phyloP scores from a whole-genome alignment of 2,797 vertebrate genomes.

The Sebastiscus albofasciatus region DNA sequence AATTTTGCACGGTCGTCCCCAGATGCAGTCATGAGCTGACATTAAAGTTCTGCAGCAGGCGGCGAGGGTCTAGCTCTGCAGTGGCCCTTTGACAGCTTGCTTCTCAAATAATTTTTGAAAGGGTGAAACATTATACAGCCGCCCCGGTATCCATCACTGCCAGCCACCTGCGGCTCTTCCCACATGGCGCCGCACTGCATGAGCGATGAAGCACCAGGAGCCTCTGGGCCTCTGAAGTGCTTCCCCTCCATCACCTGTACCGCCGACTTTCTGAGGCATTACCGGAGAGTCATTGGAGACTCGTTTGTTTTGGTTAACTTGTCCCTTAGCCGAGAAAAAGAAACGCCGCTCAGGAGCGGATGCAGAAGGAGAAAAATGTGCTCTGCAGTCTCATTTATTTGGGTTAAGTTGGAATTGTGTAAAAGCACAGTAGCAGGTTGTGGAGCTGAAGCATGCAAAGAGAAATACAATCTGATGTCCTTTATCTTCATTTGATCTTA shows the following conservation, averaged over 20 bases:
- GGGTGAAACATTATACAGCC: constrained; percentile 59
- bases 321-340: background rate
- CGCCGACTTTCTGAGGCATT: constrained; percentile 24
- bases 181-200: constrained; percentile 29
- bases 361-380: constrained; percentile 33
- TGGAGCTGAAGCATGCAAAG: constrained; percentile 27
- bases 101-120: constrained; percentile 74
- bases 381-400: constrained; percentile 55
- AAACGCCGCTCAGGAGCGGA: constrained; percentile 25
- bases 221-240: constrained; percentile 11
- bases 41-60: constrained; percentile 50
- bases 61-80: constrained; percentile 18
- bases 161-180: constrained; percentile 63
- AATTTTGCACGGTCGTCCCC: constrained; percentile 45
- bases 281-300: constrained; percentile 21
- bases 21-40: constrained; percentile 52
- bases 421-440: constrained; percentile 36
- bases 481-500: constrained; percentile 15
- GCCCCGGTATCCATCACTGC: constrained; percentile 66
- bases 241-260: constrained; percentile 40
- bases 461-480: constrained; percentile 15
- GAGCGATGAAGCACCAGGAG: constrained; percentile 53
- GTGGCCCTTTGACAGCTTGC: constrained; percentile 62
- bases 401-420: constrained; percentile 21
- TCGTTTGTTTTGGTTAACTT: constrained; percentile 57